These are phyloP conservation scores for Pelmatolapia mariae DNA, from an alignment of 2,113 vertebrate genomes.

Conservation along the genomic window DNA sequence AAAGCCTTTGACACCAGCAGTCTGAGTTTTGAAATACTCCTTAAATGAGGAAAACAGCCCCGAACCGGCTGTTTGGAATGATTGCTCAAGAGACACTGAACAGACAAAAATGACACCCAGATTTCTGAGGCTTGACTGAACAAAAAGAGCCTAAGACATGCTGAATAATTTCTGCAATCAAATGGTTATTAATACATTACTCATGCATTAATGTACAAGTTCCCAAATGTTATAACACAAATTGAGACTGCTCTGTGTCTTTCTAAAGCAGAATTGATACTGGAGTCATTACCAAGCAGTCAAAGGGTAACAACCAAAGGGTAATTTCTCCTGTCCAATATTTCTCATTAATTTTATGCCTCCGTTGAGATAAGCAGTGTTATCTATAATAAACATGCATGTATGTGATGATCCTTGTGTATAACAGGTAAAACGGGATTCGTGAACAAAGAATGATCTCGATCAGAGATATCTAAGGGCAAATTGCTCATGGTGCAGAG, in stretches of 20 bases:
- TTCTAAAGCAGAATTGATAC: neutral
- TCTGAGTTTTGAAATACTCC: neutral
- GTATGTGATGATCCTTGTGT: neutral
- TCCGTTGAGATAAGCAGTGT: neutral
- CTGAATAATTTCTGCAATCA: neutral
- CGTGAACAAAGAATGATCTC: slow-evolving; percentile 13
- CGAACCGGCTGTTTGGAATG: neutral
- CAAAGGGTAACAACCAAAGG: neutral
- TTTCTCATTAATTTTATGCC: neutral
- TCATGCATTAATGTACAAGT: neutral
- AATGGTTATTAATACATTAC: neutral
- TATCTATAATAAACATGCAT: neutral
- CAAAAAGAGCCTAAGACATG: neutral
- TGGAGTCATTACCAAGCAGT: neutral
- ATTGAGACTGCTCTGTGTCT: neutral
- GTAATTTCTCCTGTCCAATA: neutral
- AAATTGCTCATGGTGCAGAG: slow-evolving; percentile 45
- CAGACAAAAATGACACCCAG: neutral
- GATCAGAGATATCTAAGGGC: slow-evolving; percentile 15
- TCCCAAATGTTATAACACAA: neutral
- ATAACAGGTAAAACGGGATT: neutral
- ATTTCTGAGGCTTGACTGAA: neutral
- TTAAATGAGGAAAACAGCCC: neutral
- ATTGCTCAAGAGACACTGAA: neutral
- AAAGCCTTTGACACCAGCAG: neutral